Base-by-base conservation (phyloP, 2,888 invertebrate genomes). In the Aphelenchoides bicaudatus region DNA sequence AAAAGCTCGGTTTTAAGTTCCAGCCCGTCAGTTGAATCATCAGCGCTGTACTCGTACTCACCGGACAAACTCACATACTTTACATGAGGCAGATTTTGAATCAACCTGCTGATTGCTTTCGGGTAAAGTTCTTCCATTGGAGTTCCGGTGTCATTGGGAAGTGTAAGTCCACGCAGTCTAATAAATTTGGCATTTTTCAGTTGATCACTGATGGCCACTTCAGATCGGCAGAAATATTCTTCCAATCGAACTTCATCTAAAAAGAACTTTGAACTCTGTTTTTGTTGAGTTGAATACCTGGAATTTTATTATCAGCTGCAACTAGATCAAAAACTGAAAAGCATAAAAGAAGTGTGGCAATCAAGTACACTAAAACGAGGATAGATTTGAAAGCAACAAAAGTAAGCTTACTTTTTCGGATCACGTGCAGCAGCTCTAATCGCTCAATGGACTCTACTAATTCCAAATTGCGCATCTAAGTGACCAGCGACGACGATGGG, bases 101-200 rank as follows among this genome's bases (percentile, higher is more conserved):
- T 6, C 21, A 43, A 43, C 21, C 43, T 19, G 23, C 21, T 21
- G 16, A 21, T n/a, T n/a, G 43, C 10, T 8, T 19, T 43, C 43
- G 10, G 21, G 43, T 43, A 43, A 25, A 43, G 25, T 21, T 43
- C 43, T 8, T 43, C 43, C 10, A 43, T 25, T 19, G 25, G 21
- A 16, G 34, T 34, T 34, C 34, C 34, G 16, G 13, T 34, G 43
- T 25, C 43, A 8, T 43, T 10, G 21, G 43, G 43, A 6, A 43
- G 16, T n/a, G 43, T 21, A n/a, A 43, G 43, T 10, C 43, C 43
- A 25, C 43, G 43, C 43, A 43, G 23, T 43, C 43, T 19, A 8
- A 43, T 19, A 21, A 43, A 43, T n/a, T 43, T 43, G 8, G 43
- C 43, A 6, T 19, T 8, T 8, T n/a, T 19, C 10, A 21, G 16